A percentile compares a stretch with the other conserved stretches of the same genome.
Evolutionary conservation across 2,113 vertebrate genomes (phyloP).

Genomic region (Chaetorhynchus papuensis): DNA sequence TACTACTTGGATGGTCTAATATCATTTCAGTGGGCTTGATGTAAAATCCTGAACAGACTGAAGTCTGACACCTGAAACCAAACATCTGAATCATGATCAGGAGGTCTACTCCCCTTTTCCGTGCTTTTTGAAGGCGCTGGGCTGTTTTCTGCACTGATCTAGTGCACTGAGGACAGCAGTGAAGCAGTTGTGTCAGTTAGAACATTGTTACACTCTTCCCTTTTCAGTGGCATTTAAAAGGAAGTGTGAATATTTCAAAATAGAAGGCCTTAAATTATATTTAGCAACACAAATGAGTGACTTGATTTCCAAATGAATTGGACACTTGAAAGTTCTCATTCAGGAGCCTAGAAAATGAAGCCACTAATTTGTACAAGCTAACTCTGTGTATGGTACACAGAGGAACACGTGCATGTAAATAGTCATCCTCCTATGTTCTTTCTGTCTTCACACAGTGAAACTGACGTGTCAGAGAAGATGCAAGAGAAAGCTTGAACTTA

Average conservation of each 20-base stretch:
- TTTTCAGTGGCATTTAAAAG: background rate
- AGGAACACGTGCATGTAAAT: background rate
- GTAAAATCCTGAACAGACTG: background rate
- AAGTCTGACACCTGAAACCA: background rate
- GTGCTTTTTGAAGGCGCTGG: background rate
- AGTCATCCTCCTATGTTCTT: background rate
- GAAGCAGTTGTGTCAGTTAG: background rate
- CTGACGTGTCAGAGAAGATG: background rate
- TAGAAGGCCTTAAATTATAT: background rate
- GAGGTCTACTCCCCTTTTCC: background rate
- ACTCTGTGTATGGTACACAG: background rate
- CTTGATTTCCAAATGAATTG: background rate
- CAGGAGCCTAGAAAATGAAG: background rate
- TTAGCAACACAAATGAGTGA: background rate
- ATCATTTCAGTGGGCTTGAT: background rate
- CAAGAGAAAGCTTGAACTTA: background rate
- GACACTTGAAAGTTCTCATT: background rate
- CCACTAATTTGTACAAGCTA: background rate
- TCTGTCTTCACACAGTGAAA: background rate
- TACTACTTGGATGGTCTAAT: background rate
- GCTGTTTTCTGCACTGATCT: background rate
- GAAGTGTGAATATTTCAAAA: background rate
- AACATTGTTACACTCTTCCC: background rate
- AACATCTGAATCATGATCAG: background rate
- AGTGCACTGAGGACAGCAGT: background rate